Base-by-base conservation (phyloP, 2,888 invertebrate genomes). In the Clusia tigrina region DNA sequence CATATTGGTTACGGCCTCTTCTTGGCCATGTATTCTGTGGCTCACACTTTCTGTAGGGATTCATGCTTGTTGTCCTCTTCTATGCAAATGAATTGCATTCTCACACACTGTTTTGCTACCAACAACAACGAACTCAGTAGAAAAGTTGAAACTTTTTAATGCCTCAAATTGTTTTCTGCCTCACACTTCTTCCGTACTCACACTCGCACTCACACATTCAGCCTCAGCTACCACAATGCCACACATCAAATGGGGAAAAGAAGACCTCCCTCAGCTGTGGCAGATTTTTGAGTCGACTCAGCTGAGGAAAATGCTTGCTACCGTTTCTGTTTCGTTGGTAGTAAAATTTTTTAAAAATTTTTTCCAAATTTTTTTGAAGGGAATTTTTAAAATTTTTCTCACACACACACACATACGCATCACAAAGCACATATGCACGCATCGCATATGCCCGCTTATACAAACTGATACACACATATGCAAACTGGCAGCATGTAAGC, bases 341-440 rank as follows among this genome's bases (percentile, higher is more conserved):
- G 37, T 62, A 68, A 65, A 20, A 66, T 71, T 72, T 72, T 72
- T 72, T 38, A 69, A 70, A 23, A 25, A 61, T 52, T 66, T 69
- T 69, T 68, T 15, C 32, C 23, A n/a, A 54, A 54, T 24, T 58
- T 56, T 48, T 48, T 53, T 48, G 6, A 9, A 18, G 6, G 15
- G 6, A 5, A 20, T 22, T 48, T 48, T 48, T 48, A 20, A 9
- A 9, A 6, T 20, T 48, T 20, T 20, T 48, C 20, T 20, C 15
- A 12, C 5, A 20, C 18, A 22, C 15, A 48, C 48, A 48, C 15
- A 18, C 48, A 48, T 3, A 20, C 48, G 15, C n/a, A n/a, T n/a
- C n/a, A n/a, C n/a, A n/a, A n/a, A n/a, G 32, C 42, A 42, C 42
- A 15, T n/a, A 42, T 15, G n/a, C n/a, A 42, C 42, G 32, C 32